Base-by-base conservation (phyloP, 1,140 invertebrate species). In the Lamellibrachia luymesi region DNA sequence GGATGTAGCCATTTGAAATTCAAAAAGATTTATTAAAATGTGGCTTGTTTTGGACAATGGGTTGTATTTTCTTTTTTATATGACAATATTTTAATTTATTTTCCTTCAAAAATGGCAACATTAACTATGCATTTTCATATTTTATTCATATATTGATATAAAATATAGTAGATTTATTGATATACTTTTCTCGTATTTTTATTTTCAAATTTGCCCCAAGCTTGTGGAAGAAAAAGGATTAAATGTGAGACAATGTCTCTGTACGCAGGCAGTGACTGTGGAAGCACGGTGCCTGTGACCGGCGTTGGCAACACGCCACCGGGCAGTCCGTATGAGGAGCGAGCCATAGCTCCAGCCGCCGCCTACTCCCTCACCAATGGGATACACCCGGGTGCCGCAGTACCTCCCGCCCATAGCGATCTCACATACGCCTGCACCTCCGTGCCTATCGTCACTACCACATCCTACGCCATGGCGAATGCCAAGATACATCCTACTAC, bases 401-500 rank as follows among this genome's bases (percentile, higher is more conserved):
- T 80, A 22, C 64, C 64, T 80, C 64, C 64, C 17, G 64, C 64
- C 64, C 64, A 80, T 80, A 80, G 64, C 17, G 64, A 80, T 80
- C 64, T 80, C 64, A 80, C 64, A 80, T 80, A 80, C 64, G 64
- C 64, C 64, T 80, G 64, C 64, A 80, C 64, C 64, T 80, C 64
- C 64, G 64, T 80, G 64, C 64, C 64, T 22, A 80, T 80, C 64
- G 64, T 80, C 64, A 80, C 64, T 80, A 80, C 64, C 64, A 80
- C 64, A 80, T 80, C 64, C 64, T 80, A 80, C 64, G 64, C 64
- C 64, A 80, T 80, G 64, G 64, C 64, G 64, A 80, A 80, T 80
- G 64, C 64, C 64, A 80, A 80, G 64, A 80, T 80, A 80, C 64
- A 80, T 22, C 64, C 64, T 22, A 80, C 64, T 22, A 80, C 64